phyloP scores from a whole-genome alignment of 2,888 invertebrate species.

The Lingula anatina region DNA sequence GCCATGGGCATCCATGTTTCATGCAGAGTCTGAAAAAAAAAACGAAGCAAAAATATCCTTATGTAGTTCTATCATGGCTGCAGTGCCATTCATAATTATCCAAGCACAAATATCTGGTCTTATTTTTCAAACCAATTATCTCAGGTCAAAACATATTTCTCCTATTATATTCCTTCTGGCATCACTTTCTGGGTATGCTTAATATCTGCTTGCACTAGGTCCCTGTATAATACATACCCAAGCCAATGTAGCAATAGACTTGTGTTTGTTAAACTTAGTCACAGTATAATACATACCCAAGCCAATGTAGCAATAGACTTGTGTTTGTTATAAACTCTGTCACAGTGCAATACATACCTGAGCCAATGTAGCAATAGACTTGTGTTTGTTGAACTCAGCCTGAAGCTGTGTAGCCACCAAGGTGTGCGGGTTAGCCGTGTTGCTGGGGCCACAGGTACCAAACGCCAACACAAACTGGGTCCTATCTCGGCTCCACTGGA shows the following conservation, averaged over 20 bases:
- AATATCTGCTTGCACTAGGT: too few relatives aligned
- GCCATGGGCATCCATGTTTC: conserved; percentile 87
- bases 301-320: conserved; percentile 72
- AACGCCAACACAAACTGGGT: conserved; percentile 62
- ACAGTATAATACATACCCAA: conserved; percentile 35
- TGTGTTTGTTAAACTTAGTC: conserved; percentile 74
- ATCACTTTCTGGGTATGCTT: too few relatives aligned
- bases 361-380: conserved; percentile 71
- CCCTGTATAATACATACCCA: too few relatives aligned
- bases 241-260: conserved; percentile 71
- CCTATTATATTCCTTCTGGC: too few relatives aligned
- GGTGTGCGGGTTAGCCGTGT: conserved; percentile 75
- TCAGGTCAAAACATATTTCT: too few relatives aligned
- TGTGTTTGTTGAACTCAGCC: conserved; percentile 74
- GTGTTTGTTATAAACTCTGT: too few relatives aligned
- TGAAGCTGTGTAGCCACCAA: conserved; percentile 83
- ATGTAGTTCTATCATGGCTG: too few relatives aligned
- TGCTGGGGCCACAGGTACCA: conserved; percentile 45
- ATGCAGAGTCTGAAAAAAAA: conserved; percentile 65
- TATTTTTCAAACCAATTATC: too few relatives aligned
- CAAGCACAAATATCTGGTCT: too few relatives aligned
- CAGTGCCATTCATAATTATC: too few relatives aligned
- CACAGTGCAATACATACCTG: too few relatives aligned
- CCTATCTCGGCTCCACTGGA: conserved; percentile 29
- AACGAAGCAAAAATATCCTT: background rate